Percentiles rank a stretch among this genome's conserved stretches.
Conservation (phyloP, 2,797 vertebrate genomes). For the Diplodus sargus region DNA sequence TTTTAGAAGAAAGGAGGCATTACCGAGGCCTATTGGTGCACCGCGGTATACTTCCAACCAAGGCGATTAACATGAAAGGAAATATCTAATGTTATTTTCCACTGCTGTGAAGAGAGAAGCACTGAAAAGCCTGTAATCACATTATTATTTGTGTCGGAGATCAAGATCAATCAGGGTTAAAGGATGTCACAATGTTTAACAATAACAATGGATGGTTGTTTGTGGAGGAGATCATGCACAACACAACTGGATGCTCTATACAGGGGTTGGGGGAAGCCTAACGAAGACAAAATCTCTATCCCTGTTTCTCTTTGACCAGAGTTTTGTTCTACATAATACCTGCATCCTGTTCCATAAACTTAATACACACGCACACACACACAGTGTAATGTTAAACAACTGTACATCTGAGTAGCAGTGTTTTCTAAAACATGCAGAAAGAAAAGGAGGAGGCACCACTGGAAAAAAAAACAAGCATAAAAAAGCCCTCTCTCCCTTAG, state of each 20-base stretch:
- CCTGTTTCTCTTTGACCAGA: slow-evolving; percentile 51
- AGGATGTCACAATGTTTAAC: slow-evolving; percentile 77
- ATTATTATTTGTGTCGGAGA: slow-evolving; percentile 86
- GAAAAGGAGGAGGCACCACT: slow-evolving; percentile 44
- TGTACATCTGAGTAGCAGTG: slow-evolving; percentile 62
- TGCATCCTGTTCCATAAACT: slow-evolving; percentile 26
- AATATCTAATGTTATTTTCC: slow-evolving; percentile 86
- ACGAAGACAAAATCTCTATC: slow-evolving; percentile 24
- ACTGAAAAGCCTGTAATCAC: slow-evolving; percentile 85
- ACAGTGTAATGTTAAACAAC: slow-evolving; percentile 44
- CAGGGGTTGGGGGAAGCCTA: slow-evolving; percentile 5
- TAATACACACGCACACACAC: neutral
- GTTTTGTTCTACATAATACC: slow-evolving; percentile 42
- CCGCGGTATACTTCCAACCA: slow-evolving; percentile 82
- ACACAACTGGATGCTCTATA: slow-evolving; percentile 50
- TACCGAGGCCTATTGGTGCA: slow-evolving; percentile 81
- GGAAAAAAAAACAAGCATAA: slow-evolving; percentile 58
- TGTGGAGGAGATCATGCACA: slow-evolving; percentile 63
- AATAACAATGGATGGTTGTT: slow-evolving; percentile 74
- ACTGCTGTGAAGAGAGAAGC: slow-evolving; percentile 71
- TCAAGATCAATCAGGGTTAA: slow-evolving; percentile 87
- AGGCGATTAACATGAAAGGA: slow-evolving; percentile 88
- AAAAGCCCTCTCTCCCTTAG: slow-evolving; percentile 51
- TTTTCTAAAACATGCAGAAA: slow-evolving; percentile 77
- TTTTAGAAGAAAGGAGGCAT: slow-evolving; percentile 85